These are phyloP conservation scores for Goniozus legneri DNA, from an alignment of 1,140 invertebrate genomes.

Conservation along the genomic window DNA sequence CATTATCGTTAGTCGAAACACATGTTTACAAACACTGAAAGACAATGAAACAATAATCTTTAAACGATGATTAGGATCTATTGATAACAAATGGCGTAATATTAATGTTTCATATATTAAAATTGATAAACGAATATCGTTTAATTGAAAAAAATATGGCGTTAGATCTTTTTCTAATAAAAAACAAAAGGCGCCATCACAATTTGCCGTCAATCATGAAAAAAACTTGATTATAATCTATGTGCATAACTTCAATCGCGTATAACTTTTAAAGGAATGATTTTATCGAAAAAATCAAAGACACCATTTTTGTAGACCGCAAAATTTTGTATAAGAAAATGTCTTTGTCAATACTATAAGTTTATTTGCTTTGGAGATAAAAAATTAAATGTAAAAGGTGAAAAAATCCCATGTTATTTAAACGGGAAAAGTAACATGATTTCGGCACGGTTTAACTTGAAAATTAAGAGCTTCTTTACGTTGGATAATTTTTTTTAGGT, in stretches of 20 bases:
- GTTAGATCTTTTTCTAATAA: too few species aligned
- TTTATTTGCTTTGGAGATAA: slow-evolving; percentile 4
- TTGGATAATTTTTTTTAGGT: slow-evolving; percentile 11
- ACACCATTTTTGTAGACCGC: neutral
- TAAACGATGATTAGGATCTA: too few species aligned
- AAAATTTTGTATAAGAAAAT: neutral
- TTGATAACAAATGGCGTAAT: too few species aligned
- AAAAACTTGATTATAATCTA: neutral
- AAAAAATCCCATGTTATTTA: slow-evolving; percentile 8
- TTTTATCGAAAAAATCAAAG: neutral
- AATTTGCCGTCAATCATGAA: too few species aligned
- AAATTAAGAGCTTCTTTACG: slow-evolving; percentile 6
- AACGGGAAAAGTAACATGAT: slow-evolving; percentile 13
- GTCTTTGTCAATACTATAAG: neutral
- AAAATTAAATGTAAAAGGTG: slow-evolving; percentile 9
- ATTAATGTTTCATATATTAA: too few species aligned
- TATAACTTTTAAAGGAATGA: neutral
- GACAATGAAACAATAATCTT: too few species aligned
- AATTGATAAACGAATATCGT: too few species aligned
- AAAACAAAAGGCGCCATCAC: too few species aligned
- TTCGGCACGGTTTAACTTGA: slow-evolving; percentile 7
- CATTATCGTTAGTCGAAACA: too few species aligned
- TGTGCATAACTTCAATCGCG: neutral
- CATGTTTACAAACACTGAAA: too few species aligned
- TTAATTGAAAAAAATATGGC: too few species aligned